phyloP scores from a whole-genome alignment of 2,888 invertebrate genomes.

The Acrobasis suavella region DNA sequence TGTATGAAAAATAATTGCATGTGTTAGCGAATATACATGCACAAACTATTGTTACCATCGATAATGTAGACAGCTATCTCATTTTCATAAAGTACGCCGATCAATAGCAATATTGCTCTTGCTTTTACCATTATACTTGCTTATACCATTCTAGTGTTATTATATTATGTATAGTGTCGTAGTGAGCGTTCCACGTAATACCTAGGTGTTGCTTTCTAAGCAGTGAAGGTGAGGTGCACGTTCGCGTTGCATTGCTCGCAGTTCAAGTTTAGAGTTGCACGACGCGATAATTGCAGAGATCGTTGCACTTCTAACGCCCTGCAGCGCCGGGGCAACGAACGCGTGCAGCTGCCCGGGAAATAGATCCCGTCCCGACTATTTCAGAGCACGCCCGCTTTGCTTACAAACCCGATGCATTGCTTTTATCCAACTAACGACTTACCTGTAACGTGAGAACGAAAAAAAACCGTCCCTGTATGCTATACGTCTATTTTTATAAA shows the following conservation, averaged over 20 bases:
- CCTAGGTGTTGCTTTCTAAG: slow-evolving; percentile 75
- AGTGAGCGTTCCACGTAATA: slow-evolving; percentile 63
- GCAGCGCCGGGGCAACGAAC: slow-evolving; percentile 77
- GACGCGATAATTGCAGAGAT: slow-evolving; percentile 71
- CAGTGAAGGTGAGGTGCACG: slow-evolving; percentile 78
- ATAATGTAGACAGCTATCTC: neutral
- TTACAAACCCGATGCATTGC: slow-evolving; percentile 52
- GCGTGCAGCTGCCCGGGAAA: slow-evolving; percentile 80
- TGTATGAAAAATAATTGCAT: no score
- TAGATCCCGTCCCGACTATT: slow-evolving; percentile 80
- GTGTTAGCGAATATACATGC: neutral
- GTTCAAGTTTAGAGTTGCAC: slow-evolving; percentile 76
- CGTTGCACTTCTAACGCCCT: slow-evolving; percentile 80
- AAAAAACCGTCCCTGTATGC: slow-evolving; percentile 38
- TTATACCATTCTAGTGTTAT: slow-evolving; percentile 43
- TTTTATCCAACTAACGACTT: slow-evolving; percentile 51
- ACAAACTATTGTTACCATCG: neutral
- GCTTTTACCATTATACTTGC: slow-evolving; percentile 60
- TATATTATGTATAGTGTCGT: slow-evolving; percentile 46
- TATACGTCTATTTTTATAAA: slow-evolving; percentile 29
- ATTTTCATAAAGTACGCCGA: neutral
- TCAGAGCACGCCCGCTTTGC: slow-evolving; percentile 71
- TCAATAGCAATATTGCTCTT: slow-evolving; percentile 51
- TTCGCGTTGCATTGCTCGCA: slow-evolving; percentile 59
- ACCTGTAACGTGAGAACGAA: slow-evolving; percentile 66